Evolutionary conservation across 2,797 vertebrate species (phyloP).

Genomic region (Tinamus major): DNA sequence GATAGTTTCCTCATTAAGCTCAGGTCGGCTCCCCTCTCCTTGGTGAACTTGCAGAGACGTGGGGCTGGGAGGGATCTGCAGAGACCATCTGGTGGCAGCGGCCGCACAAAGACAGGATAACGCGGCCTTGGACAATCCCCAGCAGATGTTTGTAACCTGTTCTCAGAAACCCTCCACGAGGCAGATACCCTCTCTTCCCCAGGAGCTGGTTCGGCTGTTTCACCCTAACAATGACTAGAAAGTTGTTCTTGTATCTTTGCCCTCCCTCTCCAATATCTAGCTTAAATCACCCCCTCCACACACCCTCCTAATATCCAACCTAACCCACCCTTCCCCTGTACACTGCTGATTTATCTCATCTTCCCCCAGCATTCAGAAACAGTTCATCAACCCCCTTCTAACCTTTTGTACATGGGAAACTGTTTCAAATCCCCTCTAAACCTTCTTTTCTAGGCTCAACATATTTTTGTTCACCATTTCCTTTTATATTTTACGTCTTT

Average conservation of each 20-base stretch:
- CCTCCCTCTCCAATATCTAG: neutral
- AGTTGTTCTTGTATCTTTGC: neutral
- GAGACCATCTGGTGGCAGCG: conserved; percentile 36
- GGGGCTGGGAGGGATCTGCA: conserved; percentile 23
- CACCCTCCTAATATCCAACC: neutral
- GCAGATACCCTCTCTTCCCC: neutral
- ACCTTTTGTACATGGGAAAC: neutral
- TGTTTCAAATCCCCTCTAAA: neutral
- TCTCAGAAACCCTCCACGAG: neutral
- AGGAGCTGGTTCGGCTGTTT: conserved; percentile 49
- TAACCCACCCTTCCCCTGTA: neutral
- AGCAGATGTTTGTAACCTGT: conserved; percentile 65
- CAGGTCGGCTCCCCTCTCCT: neutral
- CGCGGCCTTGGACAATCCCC: conserved; percentile 60
- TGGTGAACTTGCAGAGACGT: conserved; percentile 11
- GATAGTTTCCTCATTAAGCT: conserved; percentile 20
- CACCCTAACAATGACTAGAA: neutral
- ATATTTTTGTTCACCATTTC: neutral
- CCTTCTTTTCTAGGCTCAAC: neutral
- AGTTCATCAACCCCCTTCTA: neutral
- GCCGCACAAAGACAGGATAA: conserved; percentile 35
- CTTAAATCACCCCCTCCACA: neutral
- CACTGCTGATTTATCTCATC: neutral
- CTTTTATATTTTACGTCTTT: neutral
- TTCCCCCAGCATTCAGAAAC: neutral